phyloP scores from a whole-genome alignment of 2,797 vertebrate species.

The Scyliorhinus canicula region DNA sequence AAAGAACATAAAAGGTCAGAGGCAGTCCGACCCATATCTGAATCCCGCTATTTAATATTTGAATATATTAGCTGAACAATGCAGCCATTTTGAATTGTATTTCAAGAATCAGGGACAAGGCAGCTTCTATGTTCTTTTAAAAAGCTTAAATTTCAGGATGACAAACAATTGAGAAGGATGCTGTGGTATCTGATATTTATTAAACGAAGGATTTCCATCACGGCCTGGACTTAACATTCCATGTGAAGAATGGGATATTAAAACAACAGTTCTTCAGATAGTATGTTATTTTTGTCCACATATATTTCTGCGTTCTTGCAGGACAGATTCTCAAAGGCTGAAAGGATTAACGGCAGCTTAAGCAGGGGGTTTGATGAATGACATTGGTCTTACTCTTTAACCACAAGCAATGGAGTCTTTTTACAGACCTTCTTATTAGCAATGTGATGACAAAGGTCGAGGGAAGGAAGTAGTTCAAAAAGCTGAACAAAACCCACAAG shows the following conservation, averaged over 20 bases:
- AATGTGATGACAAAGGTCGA: constrained; percentile 15
- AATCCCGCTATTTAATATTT: not conserved
- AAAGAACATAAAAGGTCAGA: not conserved
- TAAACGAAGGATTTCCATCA: not conserved
- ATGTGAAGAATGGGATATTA: not conserved
- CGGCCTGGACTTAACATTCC: not conserved
- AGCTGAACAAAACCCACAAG: not conserved
- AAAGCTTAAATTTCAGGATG: not conserved
- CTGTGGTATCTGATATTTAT: not conserved
- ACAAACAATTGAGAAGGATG: not conserved
- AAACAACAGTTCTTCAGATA: not conserved
- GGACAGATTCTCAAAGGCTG: not conserved
- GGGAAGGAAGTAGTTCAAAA: constrained; percentile 1
- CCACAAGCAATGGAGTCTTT: not conserved
- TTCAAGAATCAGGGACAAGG: not conserved
- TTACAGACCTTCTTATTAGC: constrained; percentile 11
- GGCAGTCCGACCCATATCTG: not conserved
- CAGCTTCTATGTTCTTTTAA: not conserved
- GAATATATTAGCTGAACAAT: not conserved
- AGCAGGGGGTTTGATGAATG: not conserved
- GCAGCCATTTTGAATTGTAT: not conserved
- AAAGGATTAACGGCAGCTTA: constrained; percentile 14
- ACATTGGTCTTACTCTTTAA: not conserved
- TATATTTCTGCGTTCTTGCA: not conserved
- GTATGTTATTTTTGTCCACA: not conserved